Percentiles rank a stretch among this genome's conserved stretches.
phyloP scores from a whole-genome alignment of 1,140 invertebrate genomes.

The Matsumurasca onukii region DNA sequence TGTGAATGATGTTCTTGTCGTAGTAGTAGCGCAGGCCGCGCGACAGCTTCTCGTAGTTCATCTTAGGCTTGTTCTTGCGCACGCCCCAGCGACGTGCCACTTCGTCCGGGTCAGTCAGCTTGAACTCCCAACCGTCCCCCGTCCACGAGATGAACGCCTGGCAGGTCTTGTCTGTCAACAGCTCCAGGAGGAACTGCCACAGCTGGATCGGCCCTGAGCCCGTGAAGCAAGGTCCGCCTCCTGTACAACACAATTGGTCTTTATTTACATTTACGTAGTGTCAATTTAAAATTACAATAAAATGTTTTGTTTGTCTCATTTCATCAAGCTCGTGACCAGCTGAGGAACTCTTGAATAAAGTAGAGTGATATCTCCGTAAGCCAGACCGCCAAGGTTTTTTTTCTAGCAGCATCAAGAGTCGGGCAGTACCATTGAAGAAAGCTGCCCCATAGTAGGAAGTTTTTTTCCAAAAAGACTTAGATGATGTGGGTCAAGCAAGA shows the following conservation, averaged over 20 bases:
- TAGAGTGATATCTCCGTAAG: too few relatives aligned
- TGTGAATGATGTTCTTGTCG: constrained; percentile 99
- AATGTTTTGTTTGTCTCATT: too few relatives aligned
- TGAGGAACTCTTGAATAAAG: too few relatives aligned
- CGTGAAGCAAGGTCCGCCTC: constrained; percentile 76
- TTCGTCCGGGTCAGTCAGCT: constrained; percentile 97
- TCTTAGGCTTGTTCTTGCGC: constrained; percentile 97
- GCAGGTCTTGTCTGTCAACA: constrained; percentile 94
- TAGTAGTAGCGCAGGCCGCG: constrained; percentile 97
- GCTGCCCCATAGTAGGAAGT: too few relatives aligned
- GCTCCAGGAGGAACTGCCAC: constrained; percentile 96
- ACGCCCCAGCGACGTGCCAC: constrained; percentile 96
- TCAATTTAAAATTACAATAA: too few relatives aligned
- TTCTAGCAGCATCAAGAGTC: too few relatives aligned
- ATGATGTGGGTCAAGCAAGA: too few relatives aligned
- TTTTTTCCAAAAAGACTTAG: too few relatives aligned
- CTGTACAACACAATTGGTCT: constrained; percentile 41
- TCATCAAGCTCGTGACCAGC: too few relatives aligned
- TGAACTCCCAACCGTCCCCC: constrained; percentile 98
- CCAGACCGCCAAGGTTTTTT: too few relatives aligned
- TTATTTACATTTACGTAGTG: too few relatives aligned
- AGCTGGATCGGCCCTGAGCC: constrained; percentile 93
- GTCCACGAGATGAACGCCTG: constrained; percentile 98
- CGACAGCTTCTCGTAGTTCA: constrained; percentile 98
- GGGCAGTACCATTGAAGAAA: too few relatives aligned